phyloP scores from a whole-genome alignment of 2,888 invertebrate genomes.

The Tiliacea citrago region DNA sequence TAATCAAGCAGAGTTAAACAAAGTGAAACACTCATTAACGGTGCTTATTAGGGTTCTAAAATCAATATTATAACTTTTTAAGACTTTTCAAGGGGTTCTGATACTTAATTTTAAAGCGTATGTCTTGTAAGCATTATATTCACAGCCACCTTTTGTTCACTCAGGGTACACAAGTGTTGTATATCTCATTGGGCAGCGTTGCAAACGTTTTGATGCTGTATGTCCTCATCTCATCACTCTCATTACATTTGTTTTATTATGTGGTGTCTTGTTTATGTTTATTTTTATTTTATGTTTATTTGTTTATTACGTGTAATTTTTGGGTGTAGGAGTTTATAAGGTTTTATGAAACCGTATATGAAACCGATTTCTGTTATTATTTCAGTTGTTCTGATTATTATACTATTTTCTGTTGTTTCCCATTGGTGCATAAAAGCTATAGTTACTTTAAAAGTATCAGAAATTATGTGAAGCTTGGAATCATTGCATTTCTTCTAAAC shows the following conservation, averaged over 20 bases:
- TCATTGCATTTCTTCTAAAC: neutral
- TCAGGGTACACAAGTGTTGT: constrained; percentile 16
- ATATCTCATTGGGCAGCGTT: constrained; percentile 55
- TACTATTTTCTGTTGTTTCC: constrained; percentile 18
- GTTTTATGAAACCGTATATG: constrained; percentile 2
- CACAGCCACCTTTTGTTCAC: constrained; percentile 53
- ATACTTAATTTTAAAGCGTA: constrained; percentile 24
- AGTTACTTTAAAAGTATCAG: constrained; percentile 28
- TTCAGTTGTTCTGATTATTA: constrained; percentile 15
- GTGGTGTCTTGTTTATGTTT: constrained; percentile 32
- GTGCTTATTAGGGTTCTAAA: constrained; percentile 19
- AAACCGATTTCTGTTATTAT: constrained; percentile 22
- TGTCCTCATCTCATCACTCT: constrained; percentile 30
- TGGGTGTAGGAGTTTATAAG: constrained; percentile 3
- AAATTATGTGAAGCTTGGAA: neutral
- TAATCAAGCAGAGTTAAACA: neutral
- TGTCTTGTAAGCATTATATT: constrained; percentile 17
- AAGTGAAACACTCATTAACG: neutral
- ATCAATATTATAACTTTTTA: neutral
- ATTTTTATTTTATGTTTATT: constrained; percentile 10
- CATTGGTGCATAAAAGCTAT: constrained; percentile 23
- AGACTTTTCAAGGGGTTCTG: neutral
- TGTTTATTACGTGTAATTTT: neutral
- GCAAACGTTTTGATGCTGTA: constrained; percentile 48
- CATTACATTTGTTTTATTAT: constrained; percentile 34